Percentiles rank a stretch among this genome's conserved stretches.
These are phyloP conservation scores for Larimichthys crocea DNA, from an alignment of 2,113 vertebrate species.

Conservation along the genomic window DNA sequence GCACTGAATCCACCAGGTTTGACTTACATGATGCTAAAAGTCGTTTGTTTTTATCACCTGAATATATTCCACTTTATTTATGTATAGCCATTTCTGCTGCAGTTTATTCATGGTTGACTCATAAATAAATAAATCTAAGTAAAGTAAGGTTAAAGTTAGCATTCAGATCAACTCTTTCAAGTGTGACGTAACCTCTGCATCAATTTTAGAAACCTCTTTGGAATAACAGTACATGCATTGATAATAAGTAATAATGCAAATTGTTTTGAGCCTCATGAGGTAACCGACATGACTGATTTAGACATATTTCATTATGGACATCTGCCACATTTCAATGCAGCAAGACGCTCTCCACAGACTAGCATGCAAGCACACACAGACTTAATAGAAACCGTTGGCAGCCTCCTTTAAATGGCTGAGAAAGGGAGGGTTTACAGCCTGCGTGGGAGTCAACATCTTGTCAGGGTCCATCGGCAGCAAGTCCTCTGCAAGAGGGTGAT, in stretches of 20 bases:
- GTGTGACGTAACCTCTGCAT: not conserved
- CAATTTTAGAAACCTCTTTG: not conserved
- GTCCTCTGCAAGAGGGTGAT: conserved; percentile 47
- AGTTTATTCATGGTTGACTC: not conserved
- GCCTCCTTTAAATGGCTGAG: conserved; percentile 16
- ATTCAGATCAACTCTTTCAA: not conserved
- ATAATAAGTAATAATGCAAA: not conserved
- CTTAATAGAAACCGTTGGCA: conserved; percentile 31
- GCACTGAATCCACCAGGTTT: not conserved
- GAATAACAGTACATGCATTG: not conserved
- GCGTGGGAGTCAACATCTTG: conserved; percentile 53
- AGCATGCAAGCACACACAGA: not conserved
- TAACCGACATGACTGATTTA: no score
- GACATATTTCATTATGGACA: not conserved
- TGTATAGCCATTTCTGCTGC: not conserved
- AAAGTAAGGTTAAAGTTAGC: not conserved
- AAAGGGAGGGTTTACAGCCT: conserved; percentile 35
- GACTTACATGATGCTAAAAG: not conserved
- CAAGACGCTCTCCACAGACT: not conserved
- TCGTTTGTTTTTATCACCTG: not conserved
- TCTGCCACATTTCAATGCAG: not conserved
- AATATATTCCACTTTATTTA: not conserved
- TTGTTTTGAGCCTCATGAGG: not conserved
- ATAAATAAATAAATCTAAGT: no score
- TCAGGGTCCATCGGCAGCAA: conserved; percentile 52